A percentile compares a stretch with the other conserved stretches of the same genome.
phyloP scores from a whole-genome alignment of 2,888 invertebrate species.

The Clepsis dumicolana region DNA sequence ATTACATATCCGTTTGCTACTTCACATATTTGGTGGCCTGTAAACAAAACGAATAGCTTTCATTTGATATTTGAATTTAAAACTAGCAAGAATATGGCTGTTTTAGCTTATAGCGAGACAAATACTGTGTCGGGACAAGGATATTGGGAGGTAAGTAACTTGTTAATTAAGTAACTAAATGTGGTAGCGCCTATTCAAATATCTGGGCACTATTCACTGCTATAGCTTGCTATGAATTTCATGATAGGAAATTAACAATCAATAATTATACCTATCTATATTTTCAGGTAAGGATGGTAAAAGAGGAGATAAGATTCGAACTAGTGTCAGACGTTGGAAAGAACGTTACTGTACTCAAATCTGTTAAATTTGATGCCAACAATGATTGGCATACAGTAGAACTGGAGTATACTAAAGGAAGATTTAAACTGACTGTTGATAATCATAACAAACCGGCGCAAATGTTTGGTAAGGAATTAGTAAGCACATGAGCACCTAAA shows the following conservation, averaged over 20 bases:
- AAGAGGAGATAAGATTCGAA: constrained; percentile 94
- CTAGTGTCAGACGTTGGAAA: constrained; percentile 90
- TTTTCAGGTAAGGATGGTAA: constrained; percentile 90
- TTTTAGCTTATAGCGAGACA: constrained; percentile 94
- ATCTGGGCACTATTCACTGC: neutral
- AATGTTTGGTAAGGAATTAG: constrained; percentile 82
- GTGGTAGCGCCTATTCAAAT: neutral
- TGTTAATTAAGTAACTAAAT: neutral
- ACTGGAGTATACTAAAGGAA: constrained; percentile 90
- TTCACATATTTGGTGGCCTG: constrained; percentile 96
- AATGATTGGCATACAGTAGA: constrained; percentile 95
- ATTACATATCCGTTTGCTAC: constrained; percentile 96
- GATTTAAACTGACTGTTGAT: constrained; percentile 91
- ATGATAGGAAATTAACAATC: constrained; percentile 1
- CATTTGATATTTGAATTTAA: constrained; percentile 95
- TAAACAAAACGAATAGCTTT: constrained; percentile 90
- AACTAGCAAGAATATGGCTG: constrained; percentile 93
- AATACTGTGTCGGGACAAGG: constrained; percentile 88
- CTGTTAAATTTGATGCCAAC: constrained; percentile 93
- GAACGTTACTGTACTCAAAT: constrained; percentile 91
- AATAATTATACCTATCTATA: neutral
- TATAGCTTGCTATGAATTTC: neutral
- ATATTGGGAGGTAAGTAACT: constrained; percentile 92
- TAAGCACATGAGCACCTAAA: neutral
- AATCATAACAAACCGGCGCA: constrained; percentile 90